Base-by-base conservation (phyloP, 2,888 invertebrate genomes). In the Drosophila infuscata region DNA sequence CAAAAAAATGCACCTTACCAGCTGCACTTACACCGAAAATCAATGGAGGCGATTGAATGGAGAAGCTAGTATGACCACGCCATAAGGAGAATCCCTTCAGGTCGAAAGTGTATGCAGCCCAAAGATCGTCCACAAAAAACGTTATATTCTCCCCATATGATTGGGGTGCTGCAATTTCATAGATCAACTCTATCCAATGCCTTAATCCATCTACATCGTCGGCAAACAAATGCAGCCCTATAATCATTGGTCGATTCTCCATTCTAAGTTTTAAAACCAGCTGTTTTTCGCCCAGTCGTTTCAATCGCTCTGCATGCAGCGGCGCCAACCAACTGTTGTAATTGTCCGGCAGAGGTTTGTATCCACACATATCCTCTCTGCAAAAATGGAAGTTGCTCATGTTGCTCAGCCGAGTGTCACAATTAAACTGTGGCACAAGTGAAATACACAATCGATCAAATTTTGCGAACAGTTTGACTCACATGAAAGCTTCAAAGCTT, bases 151-250 rank as follows among this genome's bases (percentile, higher is more conserved):
- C 11, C 2, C 66, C 60, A 6, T 60, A 41, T 5, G 11, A 5
- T 2, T 63, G 56, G 4, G 60, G 62, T 11, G 57, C 66, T 38
- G 78, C 79, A 48, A 73, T 46, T n/a, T 64, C n/a, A 51, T 78
- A 64, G 8, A 60, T 36, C 53, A 82, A 59, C 9, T 70, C 52
- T 8, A 79, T 29, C 74, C 74, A 79, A 17, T 57, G 62, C 15
- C 30, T 33, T 41, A 79, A 38, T 20, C 8, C 33, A 11, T 30
- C 58, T 9, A 51, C 12, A 12, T 70, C 56, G 32, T 70, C 58
- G 25, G 61, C 58, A 25, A 79, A 79, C 41, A 79, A 46, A 62
- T 82, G 79, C n/a, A 82, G 59, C 9, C 36, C 51, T 33, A 79
- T 64, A 11, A 81, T 35, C 29, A 53, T 63, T 20, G 79, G 52